Evolutionary conservation across 2,888 invertebrate species (phyloP), one percentile per base, ranked within the genome.

Genomic region (Pristionchus entomophagus): DNA sequence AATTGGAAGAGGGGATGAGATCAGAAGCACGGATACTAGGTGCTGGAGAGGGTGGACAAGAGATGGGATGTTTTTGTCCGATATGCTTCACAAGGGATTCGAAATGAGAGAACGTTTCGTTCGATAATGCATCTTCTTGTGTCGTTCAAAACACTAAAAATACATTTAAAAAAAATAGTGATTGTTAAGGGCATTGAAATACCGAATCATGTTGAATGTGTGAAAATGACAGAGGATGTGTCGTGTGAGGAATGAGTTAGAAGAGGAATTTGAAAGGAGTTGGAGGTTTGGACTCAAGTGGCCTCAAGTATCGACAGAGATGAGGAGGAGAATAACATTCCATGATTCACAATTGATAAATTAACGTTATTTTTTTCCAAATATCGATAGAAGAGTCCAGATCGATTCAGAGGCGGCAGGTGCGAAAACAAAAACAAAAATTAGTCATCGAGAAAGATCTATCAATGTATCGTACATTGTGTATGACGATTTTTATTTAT

Each of bases 1-100:
- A 73, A 0, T 65, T 22, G 35, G 32, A 65, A 19, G 10, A 41
- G 45, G 22, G 32, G 73, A n/a, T 17, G 19, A 53, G 49, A 78
- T 78, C 78, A 51, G 78, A 51, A 78, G 78, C 5, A 41, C 6
- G 78, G 78, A 53, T 51, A 32, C 45, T 41, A 77, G 32, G 78
- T 41, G 51, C 32, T 41, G 19, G 45, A 77, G 78, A 77, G 45
- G 77, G 41, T 69, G 69, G 69, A 69, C 6, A 14, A n/a, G n/a
- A 29, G 41, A 73, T 19, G 73, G 73, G 73, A 4, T 38, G 19
- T 73, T 73, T 26, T 59, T 59, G 29, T 4, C 29, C 26, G 59
- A 29, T 59, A 59, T 59, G 59, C 14, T 59, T 59, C 59, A 12
- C 14, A 12, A 2, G 59, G 29, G 12, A 59, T 10, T 12, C 8